Base-by-base conservation (phyloP, 2,888 invertebrate genomes). In the Eilema sororculum region DNA sequence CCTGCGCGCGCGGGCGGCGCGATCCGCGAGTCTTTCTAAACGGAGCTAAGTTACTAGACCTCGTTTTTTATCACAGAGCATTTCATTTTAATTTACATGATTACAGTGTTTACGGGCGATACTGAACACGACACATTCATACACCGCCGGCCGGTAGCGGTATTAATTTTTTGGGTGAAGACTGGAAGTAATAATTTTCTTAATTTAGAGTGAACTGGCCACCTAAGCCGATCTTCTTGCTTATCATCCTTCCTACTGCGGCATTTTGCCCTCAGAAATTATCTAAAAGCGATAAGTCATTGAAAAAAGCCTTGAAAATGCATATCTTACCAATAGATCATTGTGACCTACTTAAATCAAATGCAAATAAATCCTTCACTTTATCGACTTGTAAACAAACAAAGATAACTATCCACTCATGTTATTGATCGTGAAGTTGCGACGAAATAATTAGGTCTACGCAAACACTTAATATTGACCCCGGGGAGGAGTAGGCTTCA, bases 301-400 rank as follows among this genome's bases (percentile, higher is more conserved):
- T 89, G 88, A 88, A 87, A 86, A 82, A 84, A 84, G 84, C 89
- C 91, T 93, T 91, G 91, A 89, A 86, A 84, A 82, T 81, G 84
- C 86, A 85, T 91, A 91, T 90, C 91, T 85, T 80, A 77, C 75
- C 83, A 86, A 83, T 85, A 83, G 86, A 93, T 93, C 93, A 88
- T 86, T 84, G 81, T 93, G 94, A 94, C 94, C 93, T 87, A 94
- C 94, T 93, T 87, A 93, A 91, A 90, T 93, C 79, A 71, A 85
- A 86, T 80, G 84, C 81, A 85, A 87, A 87, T 83, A 84, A 85
- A 93, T 90, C 94, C 94, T 94, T 94, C 93, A 89, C 83, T 87
- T 91, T 90, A 94, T 94, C 92, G 87, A 89, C 81, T 86, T 68
- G 82, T 80, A 87, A 78, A 84, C 84, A 86, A 88, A 83, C 85